Evolutionary conservation across 2,797 vertebrate species (phyloP).

Genomic region (Schizopygopsis malacanthus): DNA sequence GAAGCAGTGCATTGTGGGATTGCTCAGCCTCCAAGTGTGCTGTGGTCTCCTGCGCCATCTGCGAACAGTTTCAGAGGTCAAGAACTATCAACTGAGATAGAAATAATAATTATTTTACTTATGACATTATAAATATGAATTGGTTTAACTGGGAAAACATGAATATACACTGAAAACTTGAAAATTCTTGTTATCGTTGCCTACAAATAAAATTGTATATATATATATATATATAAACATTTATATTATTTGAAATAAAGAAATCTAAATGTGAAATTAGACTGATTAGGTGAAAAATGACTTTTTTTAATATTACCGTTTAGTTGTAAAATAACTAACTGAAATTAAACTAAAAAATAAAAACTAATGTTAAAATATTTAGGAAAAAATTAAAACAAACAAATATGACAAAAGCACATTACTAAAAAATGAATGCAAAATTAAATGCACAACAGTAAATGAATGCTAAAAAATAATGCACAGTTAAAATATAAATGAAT

Average conservation of each 20-base stretch:
- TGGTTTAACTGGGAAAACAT: background rate
- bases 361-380: background rate
- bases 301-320: background rate
- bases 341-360: background rate
- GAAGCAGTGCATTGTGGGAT: conserved; percentile 71
- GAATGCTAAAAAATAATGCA: background rate
- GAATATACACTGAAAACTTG: background rate
- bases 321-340: background rate
- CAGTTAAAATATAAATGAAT: background rate
- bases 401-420: background rate
- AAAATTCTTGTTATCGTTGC: background rate
- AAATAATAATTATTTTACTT: background rate
- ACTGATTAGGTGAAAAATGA: background rate
- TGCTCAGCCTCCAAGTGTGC: conserved; percentile 69
- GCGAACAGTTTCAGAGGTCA: conserved; percentile 28
- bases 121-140: background rate
- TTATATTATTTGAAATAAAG: background rate
- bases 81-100: background rate
- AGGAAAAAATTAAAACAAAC: background rate
- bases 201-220: no score
- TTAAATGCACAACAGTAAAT: no score
- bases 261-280: background rate
- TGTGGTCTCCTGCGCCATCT: conserved; percentile 73
- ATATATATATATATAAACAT: background rate
- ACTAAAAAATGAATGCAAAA: background rate